These are phyloP conservation scores for Ptiloglossa arizonensis DNA, from an alignment of 1,140 invertebrate species.

Conservation along the genomic window DNA sequence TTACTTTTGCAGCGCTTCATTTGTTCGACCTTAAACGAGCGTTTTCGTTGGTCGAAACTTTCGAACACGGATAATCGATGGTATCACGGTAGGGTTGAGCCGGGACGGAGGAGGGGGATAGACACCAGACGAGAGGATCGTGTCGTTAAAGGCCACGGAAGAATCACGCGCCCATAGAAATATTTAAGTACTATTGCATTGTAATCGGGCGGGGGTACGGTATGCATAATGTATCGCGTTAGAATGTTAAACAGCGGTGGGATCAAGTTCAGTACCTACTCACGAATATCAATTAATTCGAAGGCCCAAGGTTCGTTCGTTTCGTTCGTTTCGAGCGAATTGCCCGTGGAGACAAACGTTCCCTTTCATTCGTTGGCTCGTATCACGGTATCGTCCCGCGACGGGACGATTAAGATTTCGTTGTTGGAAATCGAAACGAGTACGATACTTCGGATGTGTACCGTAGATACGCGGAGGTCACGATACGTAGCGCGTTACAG, in stretches of 20 bases:
- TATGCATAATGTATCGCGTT: slow-evolving; percentile 21
- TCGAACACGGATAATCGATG: neutral
- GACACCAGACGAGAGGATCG: neutral
- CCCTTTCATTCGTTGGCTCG: no score
- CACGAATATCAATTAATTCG: neutral
- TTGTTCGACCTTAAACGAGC: neutral
- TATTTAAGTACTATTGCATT: neutral
- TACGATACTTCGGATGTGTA: no score
- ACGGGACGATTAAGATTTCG: no score
- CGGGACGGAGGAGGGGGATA: no score
- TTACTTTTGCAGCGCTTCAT: neutral
- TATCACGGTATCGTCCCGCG: no score
- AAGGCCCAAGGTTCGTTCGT: neutral
- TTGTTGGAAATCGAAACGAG: no score
- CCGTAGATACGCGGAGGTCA: no score
- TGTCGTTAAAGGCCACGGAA: no score
- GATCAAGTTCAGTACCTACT: no score
- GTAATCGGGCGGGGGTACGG: neutral
- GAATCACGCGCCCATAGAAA: neutral
- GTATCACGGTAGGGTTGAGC: no score
- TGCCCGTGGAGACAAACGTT: neutral
- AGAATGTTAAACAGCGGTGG: neutral
- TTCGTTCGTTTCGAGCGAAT: neutral
- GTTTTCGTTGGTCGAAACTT: neutral
- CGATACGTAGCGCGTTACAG: no score